A percentile compares a stretch with the other conserved stretches of the same genome.
phyloP scores from a whole-genome alignment of 2,113 vertebrate species.

The Ochotona princeps region DNA sequence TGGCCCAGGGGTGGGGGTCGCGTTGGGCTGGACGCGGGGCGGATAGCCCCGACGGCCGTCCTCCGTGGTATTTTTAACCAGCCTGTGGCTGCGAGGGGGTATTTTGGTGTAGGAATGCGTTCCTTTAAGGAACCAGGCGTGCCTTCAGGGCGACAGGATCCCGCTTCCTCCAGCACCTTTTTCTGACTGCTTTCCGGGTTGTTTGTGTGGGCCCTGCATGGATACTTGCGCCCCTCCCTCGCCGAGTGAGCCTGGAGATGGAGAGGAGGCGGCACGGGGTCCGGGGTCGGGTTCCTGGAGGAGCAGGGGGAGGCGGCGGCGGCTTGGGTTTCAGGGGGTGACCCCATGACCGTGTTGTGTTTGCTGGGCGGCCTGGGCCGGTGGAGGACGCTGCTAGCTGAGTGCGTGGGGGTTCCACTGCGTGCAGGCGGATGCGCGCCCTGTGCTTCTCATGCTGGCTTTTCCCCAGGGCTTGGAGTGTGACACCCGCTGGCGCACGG shows the following conservation, averaged over 20 bases:
- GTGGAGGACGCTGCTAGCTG: no score
- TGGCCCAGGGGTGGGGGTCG: no score
- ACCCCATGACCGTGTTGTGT: not conserved
- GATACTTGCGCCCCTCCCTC: fast-evolving
- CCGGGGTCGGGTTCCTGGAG: slow-evolving; percentile 42
- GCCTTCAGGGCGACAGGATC: not conserved
- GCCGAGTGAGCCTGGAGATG: not conserved
- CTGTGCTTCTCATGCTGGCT: no score
- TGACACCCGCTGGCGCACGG: no score
- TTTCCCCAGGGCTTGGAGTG: no score
- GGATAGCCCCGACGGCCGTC: not conserved
- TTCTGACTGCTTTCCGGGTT: not conserved
- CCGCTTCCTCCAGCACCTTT: not conserved
- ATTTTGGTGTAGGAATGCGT: slow-evolving; percentile 59
- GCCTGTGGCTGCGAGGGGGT: not conserved
- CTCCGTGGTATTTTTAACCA: not conserved
- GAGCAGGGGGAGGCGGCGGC: not conserved
- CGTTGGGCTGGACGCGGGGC: no score
- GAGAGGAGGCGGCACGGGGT: slow-evolving; percentile 15
- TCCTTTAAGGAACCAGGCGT: slow-evolving; percentile 32
- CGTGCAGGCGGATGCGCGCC: no score
- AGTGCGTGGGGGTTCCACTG: no score
- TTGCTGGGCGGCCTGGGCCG: no score
- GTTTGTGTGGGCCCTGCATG: slow-evolving; percentile 17
- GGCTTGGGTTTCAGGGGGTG: slow-evolving; percentile 60